Conservation (phyloP, 2,797 vertebrate species). For the Alauda arvensis region DNA sequence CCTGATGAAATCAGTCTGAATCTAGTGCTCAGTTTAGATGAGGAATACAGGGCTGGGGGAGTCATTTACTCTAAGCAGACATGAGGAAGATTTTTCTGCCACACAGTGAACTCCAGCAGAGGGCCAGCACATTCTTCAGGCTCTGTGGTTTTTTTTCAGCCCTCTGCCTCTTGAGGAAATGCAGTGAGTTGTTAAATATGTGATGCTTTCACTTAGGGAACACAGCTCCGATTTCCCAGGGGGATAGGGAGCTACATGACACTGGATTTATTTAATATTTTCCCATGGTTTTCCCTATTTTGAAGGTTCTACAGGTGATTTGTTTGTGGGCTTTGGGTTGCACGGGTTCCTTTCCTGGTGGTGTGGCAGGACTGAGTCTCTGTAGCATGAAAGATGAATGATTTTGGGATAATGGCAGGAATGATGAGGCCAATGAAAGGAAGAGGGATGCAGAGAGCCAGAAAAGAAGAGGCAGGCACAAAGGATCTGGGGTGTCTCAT, state of each 20-base stretch:
- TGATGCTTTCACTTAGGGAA: conserved; percentile 7
- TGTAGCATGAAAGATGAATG: background rate
- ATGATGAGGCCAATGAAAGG: background rate
- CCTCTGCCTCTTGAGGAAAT: conserved; percentile 9
- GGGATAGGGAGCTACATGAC: background rate
- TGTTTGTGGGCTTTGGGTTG: too few species aligned
- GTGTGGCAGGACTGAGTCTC: background rate
- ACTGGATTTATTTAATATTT: background rate
- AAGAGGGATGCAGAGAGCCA: background rate
- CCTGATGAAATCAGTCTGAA: conserved; percentile 5
- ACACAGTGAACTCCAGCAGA: background rate
- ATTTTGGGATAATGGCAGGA: background rate
- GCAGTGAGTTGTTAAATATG: conserved; percentile 1
- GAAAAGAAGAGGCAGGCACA: background rate
- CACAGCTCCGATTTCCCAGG: background rate
- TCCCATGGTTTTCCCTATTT: background rate
- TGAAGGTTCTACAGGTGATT: background rate
- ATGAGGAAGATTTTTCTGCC: background rate
- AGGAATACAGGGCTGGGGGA: background rate
- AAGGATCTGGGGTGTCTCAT: background rate
- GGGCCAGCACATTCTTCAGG: background rate
- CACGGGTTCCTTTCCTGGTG: too few species aligned
- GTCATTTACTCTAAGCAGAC: background rate
- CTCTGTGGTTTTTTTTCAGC: background rate
- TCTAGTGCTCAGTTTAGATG: background rate